phyloP scores from a whole-genome alignment of 2,888 invertebrate species.

The Idaea straminata region DNA sequence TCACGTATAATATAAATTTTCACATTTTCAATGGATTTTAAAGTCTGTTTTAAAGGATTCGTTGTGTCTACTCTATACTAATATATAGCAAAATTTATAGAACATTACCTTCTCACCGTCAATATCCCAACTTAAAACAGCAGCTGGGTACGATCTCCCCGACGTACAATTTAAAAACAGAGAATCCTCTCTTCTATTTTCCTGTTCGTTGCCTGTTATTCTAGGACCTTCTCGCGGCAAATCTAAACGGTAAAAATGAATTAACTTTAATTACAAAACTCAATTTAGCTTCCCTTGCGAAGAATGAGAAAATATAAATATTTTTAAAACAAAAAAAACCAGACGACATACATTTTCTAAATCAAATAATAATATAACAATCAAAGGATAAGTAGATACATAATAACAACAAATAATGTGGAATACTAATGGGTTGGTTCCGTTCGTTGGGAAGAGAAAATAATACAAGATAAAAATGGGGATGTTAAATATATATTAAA shows the following conservation, averaged over 20 bases:
- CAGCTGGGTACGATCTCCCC: conserved; percentile 87
- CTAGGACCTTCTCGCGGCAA: conserved; percentile 86
- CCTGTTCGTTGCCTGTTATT: conserved; percentile 86
- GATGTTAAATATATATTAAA: no score
- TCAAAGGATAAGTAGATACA: no score
- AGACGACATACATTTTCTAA: not conserved
- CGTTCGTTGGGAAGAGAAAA: no score
- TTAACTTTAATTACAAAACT: not conserved
- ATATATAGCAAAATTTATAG: not conserved
- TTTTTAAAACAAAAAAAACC: not conserved
- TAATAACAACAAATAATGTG: no score
- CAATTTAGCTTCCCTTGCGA: no score
- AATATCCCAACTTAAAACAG: conserved; percentile 88
- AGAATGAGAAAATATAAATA: no score
- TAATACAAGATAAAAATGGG: no score
- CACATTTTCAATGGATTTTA: not conserved
- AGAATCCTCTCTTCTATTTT: conserved; percentile 87
- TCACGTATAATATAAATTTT: no score
- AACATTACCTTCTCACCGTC: conserved; percentile 85
- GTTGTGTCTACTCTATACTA: not conserved
- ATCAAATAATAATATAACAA: no score
- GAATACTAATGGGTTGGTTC: no score
- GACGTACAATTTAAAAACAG: conserved; percentile 89
- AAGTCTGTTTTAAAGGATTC: not conserved
- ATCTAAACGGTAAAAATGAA: conserved; percentile 58